These are phyloP conservation scores for Tapirus terrestris DNA, from an alignment of 2,113 vertebrate species.

Conservation along the genomic window DNA sequence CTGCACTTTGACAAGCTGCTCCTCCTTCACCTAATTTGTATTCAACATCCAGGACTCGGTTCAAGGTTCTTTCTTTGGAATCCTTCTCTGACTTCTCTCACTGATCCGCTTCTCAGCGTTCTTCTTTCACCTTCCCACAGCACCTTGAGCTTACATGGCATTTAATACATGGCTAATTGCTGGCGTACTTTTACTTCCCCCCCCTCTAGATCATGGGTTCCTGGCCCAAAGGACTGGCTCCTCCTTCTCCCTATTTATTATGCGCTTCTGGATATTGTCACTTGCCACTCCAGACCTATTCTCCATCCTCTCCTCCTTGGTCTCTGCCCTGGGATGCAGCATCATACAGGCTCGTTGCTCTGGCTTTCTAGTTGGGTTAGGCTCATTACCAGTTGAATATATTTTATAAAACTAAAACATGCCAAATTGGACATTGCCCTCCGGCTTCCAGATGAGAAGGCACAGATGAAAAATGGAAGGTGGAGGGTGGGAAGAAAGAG, in stretches of 20 bases:
- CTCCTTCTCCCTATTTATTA: rapidly evolving
- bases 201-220: not conserved
- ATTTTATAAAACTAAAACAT: not conserved
- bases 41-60: not conserved
- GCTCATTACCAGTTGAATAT: not conserved
- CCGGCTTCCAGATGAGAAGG: not conserved
- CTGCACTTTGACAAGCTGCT: not conserved
- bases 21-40: not conserved
- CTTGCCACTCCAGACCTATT: too few species aligned
- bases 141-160: not conserved
- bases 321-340: not conserved
- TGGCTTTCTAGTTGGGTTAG: not conserved
- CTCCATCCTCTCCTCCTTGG: not conserved
- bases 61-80: not conserved
- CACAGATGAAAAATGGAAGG: not conserved
- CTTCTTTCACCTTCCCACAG: not conserved
- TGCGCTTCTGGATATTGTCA: rapidly evolving
- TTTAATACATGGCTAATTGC: rapidly evolving
- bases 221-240: not conserved
- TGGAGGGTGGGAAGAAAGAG: not conserved
- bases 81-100: not conserved
- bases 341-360: rapidly evolving
- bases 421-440: not conserved
- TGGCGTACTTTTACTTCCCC: rapidly evolving
- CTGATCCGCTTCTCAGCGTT: too few species aligned